Conservation (phyloP, 2,888 invertebrate species). For the Hirtodrosophila cameraria region DNA sequence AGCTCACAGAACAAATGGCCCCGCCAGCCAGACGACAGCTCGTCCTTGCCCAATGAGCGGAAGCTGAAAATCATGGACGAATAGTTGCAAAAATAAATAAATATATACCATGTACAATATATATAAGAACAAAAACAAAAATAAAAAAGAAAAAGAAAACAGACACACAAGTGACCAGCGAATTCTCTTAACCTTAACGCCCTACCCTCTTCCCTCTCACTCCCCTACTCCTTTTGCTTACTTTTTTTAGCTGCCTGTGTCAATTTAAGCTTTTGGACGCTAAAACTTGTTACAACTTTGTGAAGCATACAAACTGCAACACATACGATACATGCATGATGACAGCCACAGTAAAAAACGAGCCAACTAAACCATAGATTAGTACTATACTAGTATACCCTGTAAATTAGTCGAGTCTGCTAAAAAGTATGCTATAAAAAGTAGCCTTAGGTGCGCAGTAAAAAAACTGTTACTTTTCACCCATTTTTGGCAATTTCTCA, state of each 20-base stretch:
- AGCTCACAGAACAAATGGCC: conserved; percentile 11
- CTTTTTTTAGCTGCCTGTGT: neutral
- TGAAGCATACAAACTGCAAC: conserved; percentile 1
- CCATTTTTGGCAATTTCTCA: no score
- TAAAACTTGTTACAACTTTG: conserved; percentile 11
- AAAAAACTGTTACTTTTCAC: no score
- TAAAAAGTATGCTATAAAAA: conserved; percentile 6
- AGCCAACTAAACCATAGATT: neutral
- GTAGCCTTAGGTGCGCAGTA: neutral
- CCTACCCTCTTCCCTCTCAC: neutral
- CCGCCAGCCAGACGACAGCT: conserved; percentile 24
- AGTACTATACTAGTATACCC: conserved; percentile 12
- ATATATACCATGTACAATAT: no score
- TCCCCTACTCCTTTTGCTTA: neutral
- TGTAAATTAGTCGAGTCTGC: conserved; percentile 20
- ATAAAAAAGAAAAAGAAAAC: conserved; percentile 8
- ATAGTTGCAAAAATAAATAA: conserved; percentile 25
- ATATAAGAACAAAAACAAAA: conserved; percentile 5
- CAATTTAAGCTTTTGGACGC: conserved; percentile 24
- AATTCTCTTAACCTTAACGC: conserved; percentile 11
- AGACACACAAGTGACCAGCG: conserved; percentile 37
- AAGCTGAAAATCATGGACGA: conserved; percentile 56
- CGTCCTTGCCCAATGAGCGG: conserved; percentile 56
- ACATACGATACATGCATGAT: conserved; percentile 13
- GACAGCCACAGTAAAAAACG: conserved; percentile 10